A percentile compares a stretch with the other conserved stretches of the same genome.
phyloP scores from a whole-genome alignment of 2,797 vertebrate genomes.

The Hypotaenidia okinawae region DNA sequence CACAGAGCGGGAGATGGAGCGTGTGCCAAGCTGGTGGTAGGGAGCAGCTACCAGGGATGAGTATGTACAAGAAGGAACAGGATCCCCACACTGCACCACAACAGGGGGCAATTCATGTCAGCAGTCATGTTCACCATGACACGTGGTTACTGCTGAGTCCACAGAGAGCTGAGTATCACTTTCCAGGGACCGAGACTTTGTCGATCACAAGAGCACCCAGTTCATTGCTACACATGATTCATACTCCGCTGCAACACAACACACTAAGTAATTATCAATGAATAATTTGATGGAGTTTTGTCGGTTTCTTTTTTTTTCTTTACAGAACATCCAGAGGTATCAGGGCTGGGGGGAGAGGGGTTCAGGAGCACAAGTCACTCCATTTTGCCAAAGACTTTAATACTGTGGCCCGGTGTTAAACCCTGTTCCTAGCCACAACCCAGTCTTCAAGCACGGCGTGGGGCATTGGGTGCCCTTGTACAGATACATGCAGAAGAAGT shows the following conservation, averaged over 20 bases:
- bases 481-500: not conserved
- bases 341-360: not conserved
- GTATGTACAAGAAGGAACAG: not conserved
- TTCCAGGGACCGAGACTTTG: not conserved
- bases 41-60: not conserved
- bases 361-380: not conserved
- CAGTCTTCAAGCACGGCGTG: not conserved
- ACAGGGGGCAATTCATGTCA: not conserved
- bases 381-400: not conserved
- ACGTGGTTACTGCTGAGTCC: rapidly evolving
- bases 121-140: not conserved
- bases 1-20: not conserved
- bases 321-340: not conserved
- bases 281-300: not conserved
- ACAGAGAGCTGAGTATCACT: not conserved
- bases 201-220: not conserved
- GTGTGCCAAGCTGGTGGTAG: not conserved
- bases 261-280: not conserved
- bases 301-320: not conserved
- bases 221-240: not conserved
- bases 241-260: not conserved
- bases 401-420: not conserved
- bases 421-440: not conserved
- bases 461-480: not conserved
- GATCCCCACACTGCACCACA: not conserved